Evolutionary conservation across 2,888 invertebrate genomes (phyloP), one percentile per base, ranked within the genome.

Genomic region (Fabriciana adippe): DNA sequence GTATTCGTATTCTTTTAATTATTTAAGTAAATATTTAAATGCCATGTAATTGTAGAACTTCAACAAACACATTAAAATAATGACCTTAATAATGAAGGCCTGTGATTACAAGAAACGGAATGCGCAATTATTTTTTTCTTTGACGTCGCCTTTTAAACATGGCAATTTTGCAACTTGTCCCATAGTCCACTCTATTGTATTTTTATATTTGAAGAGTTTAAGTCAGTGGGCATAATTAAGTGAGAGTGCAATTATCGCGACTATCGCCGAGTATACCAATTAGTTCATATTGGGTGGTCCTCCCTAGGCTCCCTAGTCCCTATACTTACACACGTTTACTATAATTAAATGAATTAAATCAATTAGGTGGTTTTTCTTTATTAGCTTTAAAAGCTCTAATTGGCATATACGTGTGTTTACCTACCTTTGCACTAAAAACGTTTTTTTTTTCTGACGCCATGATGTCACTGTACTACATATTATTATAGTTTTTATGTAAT

Each of bases 251-350:
- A 70, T 68, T 73, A 73, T 74, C 66, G 64, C 72, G 67, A 72
- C 71, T 69, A 75, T 74, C 72, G 68, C 67, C 66, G 73, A 75
- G 73, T 74, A 69, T 66, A 60, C 66, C 73, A 74, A 75, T 75
- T 74, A 74, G 73, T 70, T 68, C 62, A 66, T 67, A 68, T 69
- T 64, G 67, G 71, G 68, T 70, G 70, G 67, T 66, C 68, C 53
- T 8, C 35, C 35, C 35, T 41, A 11, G 35, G 35, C 35, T 11
- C 35, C 35, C 35, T 41, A 41, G 11, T 11, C 35, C 35, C 35
- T 41, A 41, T 41, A 41, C 11, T 41, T 41, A 41, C 35, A 41
- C 35, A 41, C 11, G 11, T 41, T 11, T 41, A 41, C 35, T 41
- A 41, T 2, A 41, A 41, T 11, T 41, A 41, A 11, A 41, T 41